Base-by-base conservation (phyloP, 92 coral and sea anemone genomes). In the Blastomussa wellsi region DNA sequence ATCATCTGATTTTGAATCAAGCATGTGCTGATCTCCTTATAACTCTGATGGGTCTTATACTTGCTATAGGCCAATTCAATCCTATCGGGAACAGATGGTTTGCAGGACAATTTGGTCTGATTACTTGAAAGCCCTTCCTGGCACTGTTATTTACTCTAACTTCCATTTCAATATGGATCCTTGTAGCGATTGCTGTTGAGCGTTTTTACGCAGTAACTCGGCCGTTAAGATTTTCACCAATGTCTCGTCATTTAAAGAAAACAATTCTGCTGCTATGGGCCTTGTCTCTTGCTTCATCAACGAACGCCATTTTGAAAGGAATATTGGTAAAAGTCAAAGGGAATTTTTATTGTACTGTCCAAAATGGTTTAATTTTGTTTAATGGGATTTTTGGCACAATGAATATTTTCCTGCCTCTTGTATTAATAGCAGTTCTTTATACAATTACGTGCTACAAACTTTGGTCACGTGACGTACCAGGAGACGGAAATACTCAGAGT, bases 401-500 rank as follows among this genome's bases (percentile, higher is more conserved):
- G 22, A 22, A 60, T 19, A 4, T 57, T 15, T 31, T 76, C n/a
- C 62, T 59, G 5, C 82, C 71, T 22, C 2, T 65, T 28, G 28
- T 38, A 9, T 28, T 66, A 31, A 44, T 66, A 31, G 2, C 22
- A 13, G 60, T 44, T 16, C 64, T 80, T 2, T 80, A 65, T 64
- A 44, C 84, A 7, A 67, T 67, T 9, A 47, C 66, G 5, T 66
- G 84, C 57, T 29, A 28, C 16, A 65, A 24, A 33, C 62, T 80
- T 17, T 80, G 84, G 62, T 42, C 84, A 68, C 84, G 75, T 20
- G 59, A 80, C 5, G 64, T 80, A 44, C 84, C 84, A 65, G 84
- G 76, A 2, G 84, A 80, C 65, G 84, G 84, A 80, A 31, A 44
- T 48, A 80, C 66, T 80, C 84, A 67, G 28, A 68, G 31, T 47